A percentile compares a stretch with the other conserved stretches of the same genome.
phyloP scores from a whole-genome alignment of 1,140 invertebrate species.

The Copidosoma floridanum region DNA sequence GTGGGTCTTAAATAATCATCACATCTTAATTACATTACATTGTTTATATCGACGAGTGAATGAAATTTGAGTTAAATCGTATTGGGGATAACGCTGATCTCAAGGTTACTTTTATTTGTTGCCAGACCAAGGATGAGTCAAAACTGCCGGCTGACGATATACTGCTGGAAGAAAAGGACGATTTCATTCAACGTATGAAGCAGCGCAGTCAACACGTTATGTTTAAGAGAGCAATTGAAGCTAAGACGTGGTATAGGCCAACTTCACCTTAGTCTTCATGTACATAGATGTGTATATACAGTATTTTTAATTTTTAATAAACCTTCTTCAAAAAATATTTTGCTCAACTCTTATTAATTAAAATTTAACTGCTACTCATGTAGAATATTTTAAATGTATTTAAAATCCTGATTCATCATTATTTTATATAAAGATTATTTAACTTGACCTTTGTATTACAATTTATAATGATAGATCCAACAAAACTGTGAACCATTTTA shows the following conservation, averaged over 20 bases:
- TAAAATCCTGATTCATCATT: too few species aligned
- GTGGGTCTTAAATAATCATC: conserved; percentile 25
- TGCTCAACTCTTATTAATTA: too few species aligned
- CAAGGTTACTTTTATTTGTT: conserved; percentile 48
- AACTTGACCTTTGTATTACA: too few species aligned
- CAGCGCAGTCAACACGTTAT: conserved; percentile 50
- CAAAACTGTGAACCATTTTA: too few species aligned
- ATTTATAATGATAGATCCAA: too few species aligned
- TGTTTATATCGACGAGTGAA: conserved; percentile 28
- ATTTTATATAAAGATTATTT: too few species aligned
- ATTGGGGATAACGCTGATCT: conserved; percentile 15
- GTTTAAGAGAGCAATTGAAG: conserved; percentile 48
- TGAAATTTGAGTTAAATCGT: conserved; percentile 14
- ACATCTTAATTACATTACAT: too few species aligned
- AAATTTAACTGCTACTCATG: too few species aligned
- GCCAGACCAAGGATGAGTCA: conserved; percentile 41
- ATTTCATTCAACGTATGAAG: conserved; percentile 52
- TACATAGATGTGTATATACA: too few species aligned
- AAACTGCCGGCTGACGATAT: conserved; percentile 32
- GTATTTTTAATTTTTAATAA: too few species aligned
- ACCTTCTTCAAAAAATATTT: too few species aligned
- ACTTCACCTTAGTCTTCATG: conserved; percentile 20
- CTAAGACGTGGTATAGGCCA: conserved; percentile 46
- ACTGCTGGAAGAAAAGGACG: conserved; percentile 45
- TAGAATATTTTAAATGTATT: too few species aligned